Evolutionary conservation across 2,888 invertebrate genomes (phyloP).

Genomic region (Ichneumoninae sp.): DNA sequence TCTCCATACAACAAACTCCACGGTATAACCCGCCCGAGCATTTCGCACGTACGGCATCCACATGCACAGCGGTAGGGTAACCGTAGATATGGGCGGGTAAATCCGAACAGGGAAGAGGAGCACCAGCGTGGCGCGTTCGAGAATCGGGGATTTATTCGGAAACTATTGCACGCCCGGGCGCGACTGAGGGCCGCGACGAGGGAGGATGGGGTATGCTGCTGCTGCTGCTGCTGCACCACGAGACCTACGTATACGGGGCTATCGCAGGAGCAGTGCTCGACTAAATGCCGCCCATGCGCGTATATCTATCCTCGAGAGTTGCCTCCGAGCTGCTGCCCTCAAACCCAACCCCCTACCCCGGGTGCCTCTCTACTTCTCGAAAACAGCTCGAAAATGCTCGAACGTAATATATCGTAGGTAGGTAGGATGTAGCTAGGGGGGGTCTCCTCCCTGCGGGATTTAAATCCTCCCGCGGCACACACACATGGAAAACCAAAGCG

Average conservation of each 20-base stretch:
- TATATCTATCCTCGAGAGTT: slow-evolving; percentile 56
- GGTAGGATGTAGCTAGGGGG: slow-evolving; percentile 73
- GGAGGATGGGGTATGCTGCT: slow-evolving; percentile 72
- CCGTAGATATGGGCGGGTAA: slow-evolving; percentile 78
- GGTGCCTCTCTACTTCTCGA: slow-evolving; percentile 60
- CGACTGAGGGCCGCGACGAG: slow-evolving; percentile 67
- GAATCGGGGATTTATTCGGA: slow-evolving; percentile 83
- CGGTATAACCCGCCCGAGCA: slow-evolving; percentile 54
- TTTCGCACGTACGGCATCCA: slow-evolving; percentile 62
- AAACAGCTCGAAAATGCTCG: slow-evolving; percentile 82
- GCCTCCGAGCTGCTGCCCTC: slow-evolving; percentile 53
- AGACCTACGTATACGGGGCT: slow-evolving; percentile 43
- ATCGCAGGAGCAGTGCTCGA: slow-evolving; percentile 55
- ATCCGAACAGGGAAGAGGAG: slow-evolving; percentile 79
- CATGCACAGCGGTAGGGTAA: slow-evolving; percentile 60
- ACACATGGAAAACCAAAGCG: slow-evolving; percentile 48
- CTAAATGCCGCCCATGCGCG: slow-evolving; percentile 64
- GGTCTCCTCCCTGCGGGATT: slow-evolving; percentile 59
- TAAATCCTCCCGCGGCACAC: slow-evolving; percentile 48
- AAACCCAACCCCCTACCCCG: slow-evolving; percentile 61
- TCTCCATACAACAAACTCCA: slow-evolving; percentile 21
- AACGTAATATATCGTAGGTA: slow-evolving; percentile 83
- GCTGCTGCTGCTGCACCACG: slow-evolving; percentile 41
- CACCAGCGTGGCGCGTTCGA: slow-evolving; percentile 78
- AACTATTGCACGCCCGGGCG: slow-evolving; percentile 78